Base-by-base conservation (phyloP, 1,140 invertebrate species). In the Penaeus japonicus region DNA sequence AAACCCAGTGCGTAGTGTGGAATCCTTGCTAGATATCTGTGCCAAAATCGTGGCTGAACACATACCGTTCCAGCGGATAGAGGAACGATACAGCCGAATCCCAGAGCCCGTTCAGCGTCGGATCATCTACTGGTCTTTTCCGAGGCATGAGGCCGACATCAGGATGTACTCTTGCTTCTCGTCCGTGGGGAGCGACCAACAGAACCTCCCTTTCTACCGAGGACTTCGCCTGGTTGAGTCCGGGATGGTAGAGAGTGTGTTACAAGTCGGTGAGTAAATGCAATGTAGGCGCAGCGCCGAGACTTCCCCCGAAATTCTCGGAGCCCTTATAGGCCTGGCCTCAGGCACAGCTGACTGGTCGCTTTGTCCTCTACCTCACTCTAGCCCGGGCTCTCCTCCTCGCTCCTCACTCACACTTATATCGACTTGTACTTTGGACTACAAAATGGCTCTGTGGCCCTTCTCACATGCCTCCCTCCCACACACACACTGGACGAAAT, bases 81-180 rank as follows among this genome's bases (percentile, higher is more conserved):
- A 97, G 93, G 96, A 97, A 93, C 94, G 95, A 90, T 97, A 96
- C 92, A 95, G 96, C 91, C 94, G 96, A 90, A 97, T 97, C 92
- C 96, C 96, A 62, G 96, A 97, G 93, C 96, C 96, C 88, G 96
- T 97, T 91, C 96, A 97, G 92, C 94, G 96, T 87, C 94, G 96
- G 92, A 96, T 97, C 92, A 96, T 97, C 91, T 97, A 95, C 93
- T 97, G 96, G 96, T 96, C 96, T 84, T 97, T 97, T 93, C 96
- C 96, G 89, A 93, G 96, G 91, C 96, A 97, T 93, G 96, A 97
- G 93, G 93, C 95, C 91, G 96, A 97, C 93, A 97, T 97, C 92
- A 96, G 96, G 92, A 97, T 97, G 96, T 97, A 97, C 93, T 96
- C 96, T 85, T 97, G 96, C 90, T 94, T 97, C 92, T 95, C 95